These are phyloP conservation scores for Rissa tridactyla DNA, from an alignment of 2,113 vertebrate species.

Conservation along the genomic window DNA sequence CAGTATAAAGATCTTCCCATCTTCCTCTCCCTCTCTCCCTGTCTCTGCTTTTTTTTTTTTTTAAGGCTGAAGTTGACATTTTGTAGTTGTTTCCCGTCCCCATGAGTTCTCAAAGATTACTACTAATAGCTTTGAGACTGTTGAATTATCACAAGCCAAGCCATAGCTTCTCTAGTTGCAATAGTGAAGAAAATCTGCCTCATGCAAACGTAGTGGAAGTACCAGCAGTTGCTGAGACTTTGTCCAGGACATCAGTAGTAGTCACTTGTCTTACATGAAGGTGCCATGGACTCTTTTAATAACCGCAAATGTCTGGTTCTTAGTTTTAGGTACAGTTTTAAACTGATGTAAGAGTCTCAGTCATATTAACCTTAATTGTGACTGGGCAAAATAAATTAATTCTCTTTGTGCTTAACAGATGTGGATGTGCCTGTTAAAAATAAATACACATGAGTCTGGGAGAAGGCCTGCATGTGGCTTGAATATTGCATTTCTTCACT, in stretches of 20 bases:
- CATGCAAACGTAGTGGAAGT: not conserved
- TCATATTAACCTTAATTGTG: not conserved
- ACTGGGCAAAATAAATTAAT: not conserved
- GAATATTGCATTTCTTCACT: slow-evolving; percentile 3
- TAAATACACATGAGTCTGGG: not conserved
- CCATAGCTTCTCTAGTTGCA: not conserved
- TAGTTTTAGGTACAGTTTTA: not conserved
- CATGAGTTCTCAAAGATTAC: not conserved
- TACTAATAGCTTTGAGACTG: not conserved
- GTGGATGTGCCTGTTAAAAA: not conserved
- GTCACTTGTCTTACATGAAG: not conserved
- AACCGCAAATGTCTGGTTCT: not conserved
- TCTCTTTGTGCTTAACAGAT: not conserved
- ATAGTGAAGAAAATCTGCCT: not conserved
- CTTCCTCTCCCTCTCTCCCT: not conserved
- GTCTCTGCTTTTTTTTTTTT: not conserved
- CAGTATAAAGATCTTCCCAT: not conserved
- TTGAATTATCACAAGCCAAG: not conserved
- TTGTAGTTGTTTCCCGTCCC: not conserved
- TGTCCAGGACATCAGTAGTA: not conserved
- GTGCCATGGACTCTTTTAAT: not conserved
- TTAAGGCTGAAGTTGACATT: not conserved
- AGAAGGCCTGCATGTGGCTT: not conserved
- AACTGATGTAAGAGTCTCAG: not conserved
- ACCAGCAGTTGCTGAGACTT: not conserved